phyloP scores from a whole-genome alignment of 2,113 vertebrate genomes.

The Regulus satrapa region DNA sequence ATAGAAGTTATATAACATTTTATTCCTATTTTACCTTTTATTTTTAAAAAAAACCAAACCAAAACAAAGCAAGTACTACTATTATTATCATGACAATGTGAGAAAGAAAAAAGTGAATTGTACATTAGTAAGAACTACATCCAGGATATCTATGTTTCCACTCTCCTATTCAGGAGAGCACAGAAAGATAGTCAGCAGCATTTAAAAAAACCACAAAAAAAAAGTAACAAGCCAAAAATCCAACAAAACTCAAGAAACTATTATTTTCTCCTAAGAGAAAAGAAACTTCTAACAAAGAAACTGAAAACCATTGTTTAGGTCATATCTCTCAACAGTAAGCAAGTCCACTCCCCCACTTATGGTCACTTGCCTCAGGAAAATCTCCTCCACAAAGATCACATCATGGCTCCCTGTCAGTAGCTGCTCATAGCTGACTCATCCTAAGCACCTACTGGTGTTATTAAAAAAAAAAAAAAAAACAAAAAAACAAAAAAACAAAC shows the following conservation, averaged over 20 bases:
- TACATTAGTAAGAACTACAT: not conserved
- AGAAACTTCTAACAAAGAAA: not conserved
- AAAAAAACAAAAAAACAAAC: too few relatives aligned
- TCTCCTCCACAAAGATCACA: not conserved
- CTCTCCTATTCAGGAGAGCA: not conserved
- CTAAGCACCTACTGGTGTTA: too few relatives aligned
- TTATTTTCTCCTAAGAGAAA: not conserved
- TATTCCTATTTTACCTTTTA: not conserved
- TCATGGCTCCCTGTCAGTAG: not conserved
- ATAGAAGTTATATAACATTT: not conserved
- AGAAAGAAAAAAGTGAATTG: not conserved
- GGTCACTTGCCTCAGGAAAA: not conserved
- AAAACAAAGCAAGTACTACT: not conserved
- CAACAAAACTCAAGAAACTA: not conserved
- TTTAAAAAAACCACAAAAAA: not conserved
- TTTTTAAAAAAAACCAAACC: not conserved
- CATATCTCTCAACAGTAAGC: not conserved
- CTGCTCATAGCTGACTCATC: not conserved
- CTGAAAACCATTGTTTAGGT: not conserved
- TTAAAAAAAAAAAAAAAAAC: too few relatives aligned
- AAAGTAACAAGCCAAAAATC: not conserved
- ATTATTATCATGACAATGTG: not conserved
- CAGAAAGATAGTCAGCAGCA: not conserved
- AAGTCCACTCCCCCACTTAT: not conserved
- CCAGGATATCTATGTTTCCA: not conserved